Evolutionary conservation across 2,113 vertebrate genomes (phyloP).

Genomic region (Hemiprocne comata): DNA sequence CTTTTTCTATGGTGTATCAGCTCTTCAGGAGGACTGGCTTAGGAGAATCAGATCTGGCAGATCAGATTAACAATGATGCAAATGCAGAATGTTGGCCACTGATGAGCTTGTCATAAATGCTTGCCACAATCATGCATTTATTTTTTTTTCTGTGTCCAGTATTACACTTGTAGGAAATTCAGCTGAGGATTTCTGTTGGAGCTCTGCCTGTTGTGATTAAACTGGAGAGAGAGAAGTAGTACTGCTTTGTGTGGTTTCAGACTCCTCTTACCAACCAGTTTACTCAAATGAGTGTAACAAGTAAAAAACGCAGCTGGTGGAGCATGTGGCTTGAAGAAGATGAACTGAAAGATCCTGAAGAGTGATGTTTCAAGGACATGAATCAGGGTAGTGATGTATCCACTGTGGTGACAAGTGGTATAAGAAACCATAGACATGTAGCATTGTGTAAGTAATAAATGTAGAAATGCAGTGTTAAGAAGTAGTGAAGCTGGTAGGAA

Average conservation of each 20-base stretch:
- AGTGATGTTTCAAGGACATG: not conserved
- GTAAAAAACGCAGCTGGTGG: not conserved
- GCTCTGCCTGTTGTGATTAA: slow-evolving; percentile 50
- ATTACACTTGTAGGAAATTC: slow-evolving; percentile 18
- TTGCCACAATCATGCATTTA: not conserved
- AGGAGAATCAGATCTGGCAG: slow-evolving; percentile 60
- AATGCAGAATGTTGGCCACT: slow-evolving; percentile 24
- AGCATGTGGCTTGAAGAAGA: not conserved
- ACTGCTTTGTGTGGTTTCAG: slow-evolving; percentile 6
- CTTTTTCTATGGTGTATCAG: slow-evolving; percentile 36
- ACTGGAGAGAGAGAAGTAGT: slow-evolving; percentile 2
- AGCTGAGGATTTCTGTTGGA: slow-evolving; percentile 30
- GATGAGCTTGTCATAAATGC: slow-evolving; percentile 66
- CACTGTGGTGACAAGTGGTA: not conserved
- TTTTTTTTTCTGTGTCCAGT: not conserved
- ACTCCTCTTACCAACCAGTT: not conserved
- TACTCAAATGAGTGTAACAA: not conserved
- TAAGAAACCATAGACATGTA: not conserved
- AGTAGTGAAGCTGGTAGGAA: not conserved
- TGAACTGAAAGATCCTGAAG: slow-evolving; percentile 27
- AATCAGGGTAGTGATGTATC: not conserved
- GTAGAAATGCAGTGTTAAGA: not conserved
- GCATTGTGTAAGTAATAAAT: not conserved
- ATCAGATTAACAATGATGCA: slow-evolving; percentile 66
- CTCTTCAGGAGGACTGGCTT: slow-evolving; percentile 39